These are phyloP conservation scores for Brachypterus glaber DNA, from an alignment of 2,888 invertebrate genomes.

Conservation along the genomic window DNA sequence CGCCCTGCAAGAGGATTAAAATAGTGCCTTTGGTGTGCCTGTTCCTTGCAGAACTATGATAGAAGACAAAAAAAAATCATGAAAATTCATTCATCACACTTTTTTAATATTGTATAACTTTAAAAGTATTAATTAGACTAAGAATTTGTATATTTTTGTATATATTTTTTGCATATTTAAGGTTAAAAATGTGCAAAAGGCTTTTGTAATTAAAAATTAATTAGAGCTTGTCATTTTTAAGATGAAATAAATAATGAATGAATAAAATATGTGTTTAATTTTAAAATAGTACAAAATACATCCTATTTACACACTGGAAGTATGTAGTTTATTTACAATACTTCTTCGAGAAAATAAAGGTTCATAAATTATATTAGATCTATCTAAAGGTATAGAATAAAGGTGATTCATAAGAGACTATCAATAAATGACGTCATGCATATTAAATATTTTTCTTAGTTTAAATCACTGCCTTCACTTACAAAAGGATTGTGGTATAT, in stretches of 20 bases:
- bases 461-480: no score
- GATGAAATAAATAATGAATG: conserved; percentile 27
- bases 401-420: no score
- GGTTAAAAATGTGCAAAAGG: conserved; percentile 27
- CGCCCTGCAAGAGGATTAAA: conserved; percentile 24
- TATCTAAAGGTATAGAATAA: no score
- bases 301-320: no score
- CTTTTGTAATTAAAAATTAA: conserved; percentile 38
- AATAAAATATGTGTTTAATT: no score
- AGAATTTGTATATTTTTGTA: conserved; percentile 36
- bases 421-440: no score
- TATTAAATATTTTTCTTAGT: no score
- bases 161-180: conserved; percentile 28
- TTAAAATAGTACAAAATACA: no score
- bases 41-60: conserved; percentile 6
- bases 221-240: conserved; percentile 38
- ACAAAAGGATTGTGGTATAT: no score
- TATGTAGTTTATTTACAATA: no score
- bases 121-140: conserved; percentile 23
- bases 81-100: conserved; percentile 16
- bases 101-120: conserved; percentile 17
- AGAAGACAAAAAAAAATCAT: conserved; percentile 13
- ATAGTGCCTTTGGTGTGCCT: conserved; percentile 36
- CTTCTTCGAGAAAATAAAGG: no score
- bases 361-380: no score